phyloP scores from a whole-genome alignment of 2,113 vertebrate species.

The Climacteris rufus region DNA sequence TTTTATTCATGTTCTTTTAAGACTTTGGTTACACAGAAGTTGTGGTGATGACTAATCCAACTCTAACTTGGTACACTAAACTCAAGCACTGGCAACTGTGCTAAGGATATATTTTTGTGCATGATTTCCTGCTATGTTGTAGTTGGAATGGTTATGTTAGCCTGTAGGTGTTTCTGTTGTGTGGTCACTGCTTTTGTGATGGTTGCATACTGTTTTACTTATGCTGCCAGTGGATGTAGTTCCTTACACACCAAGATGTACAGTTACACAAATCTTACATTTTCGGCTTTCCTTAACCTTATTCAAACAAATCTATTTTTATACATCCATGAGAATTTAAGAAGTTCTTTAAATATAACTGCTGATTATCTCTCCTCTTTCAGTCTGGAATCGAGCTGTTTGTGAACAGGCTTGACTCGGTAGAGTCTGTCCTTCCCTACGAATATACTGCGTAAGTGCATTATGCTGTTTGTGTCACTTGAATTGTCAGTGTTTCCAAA shows the following conservation, averaged over 20 bases:
- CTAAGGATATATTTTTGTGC: background rate
- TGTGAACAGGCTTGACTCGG: slow-evolving; percentile 97
- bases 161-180: background rate
- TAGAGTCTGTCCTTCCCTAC: slow-evolving; percentile 97
- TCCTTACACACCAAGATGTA: background rate
- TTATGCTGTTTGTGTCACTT: background rate
- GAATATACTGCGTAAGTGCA: slow-evolving; percentile 95
- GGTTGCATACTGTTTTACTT: background rate
- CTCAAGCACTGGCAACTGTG: background rate
- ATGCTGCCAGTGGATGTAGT: background rate
- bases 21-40: background rate
- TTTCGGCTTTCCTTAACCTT: background rate
- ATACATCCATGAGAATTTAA: background rate
- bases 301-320: background rate
- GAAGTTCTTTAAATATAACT: background rate
- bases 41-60: background rate
- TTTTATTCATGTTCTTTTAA: background rate
- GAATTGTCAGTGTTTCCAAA: background rate
- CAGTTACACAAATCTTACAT: background rate
- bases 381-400: slow-evolving; percentile 89
- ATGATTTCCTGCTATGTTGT: background rate
- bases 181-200: background rate
- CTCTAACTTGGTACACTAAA: background rate
- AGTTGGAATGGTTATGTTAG: background rate
- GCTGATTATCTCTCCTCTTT: slow-evolving; percentile 44